Evolutionary conservation across 2,888 invertebrate genomes (phyloP), one percentile per base, ranked within the genome.

Genomic region (Temnothorax rugatulus): DNA sequence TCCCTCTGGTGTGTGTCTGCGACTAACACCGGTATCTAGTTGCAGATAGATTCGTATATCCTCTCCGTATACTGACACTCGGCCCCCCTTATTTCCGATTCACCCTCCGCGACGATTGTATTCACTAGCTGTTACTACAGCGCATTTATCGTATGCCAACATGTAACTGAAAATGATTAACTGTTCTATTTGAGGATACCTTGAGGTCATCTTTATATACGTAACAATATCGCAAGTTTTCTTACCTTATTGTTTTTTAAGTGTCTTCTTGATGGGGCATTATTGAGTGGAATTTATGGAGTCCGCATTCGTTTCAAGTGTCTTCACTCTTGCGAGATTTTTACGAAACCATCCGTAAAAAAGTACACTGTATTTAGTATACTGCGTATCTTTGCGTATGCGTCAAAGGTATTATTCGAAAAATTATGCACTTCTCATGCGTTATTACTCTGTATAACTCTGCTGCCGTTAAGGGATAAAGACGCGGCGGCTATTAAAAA

Each of bases 361-460:
- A 8, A 25, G 9, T 29, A 29, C 29, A 7, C 18, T 13, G n/a
- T 21, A 15, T 18, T 41, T 68, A 68, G 66, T 77, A 47, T 18
- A 63, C 34, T 59, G 34, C 18, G 38, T 25, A 21, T 13, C 29
- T 77, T 41, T 66, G 38, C 66, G 25, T 25, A 64, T 8, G 25
- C 66, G 11, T 41, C 44, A 29, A 25, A 38, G n/a, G 15, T 74
- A 63, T 34, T n/a, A 63, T 47, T 21, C 8, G 21, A 63, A 38
- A 0, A 71, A 15, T 79, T 79, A 71, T 47, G 38, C 34, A 47
- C 52, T 21, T 71, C 79, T 38, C 21, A 18, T 9, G 79, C 54
- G 38, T 50, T 79, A 79, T 79, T 71, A 59, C 59, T 29, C 29
- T 29, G 29, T 2, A 50, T 34, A 38, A 79, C 38, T 77, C 71